Percentiles rank a stretch among this genome's conserved stretches.
phyloP scores from a whole-genome alignment of 2,113 vertebrate species.

The Shinisaurus crocodilurus region DNA sequence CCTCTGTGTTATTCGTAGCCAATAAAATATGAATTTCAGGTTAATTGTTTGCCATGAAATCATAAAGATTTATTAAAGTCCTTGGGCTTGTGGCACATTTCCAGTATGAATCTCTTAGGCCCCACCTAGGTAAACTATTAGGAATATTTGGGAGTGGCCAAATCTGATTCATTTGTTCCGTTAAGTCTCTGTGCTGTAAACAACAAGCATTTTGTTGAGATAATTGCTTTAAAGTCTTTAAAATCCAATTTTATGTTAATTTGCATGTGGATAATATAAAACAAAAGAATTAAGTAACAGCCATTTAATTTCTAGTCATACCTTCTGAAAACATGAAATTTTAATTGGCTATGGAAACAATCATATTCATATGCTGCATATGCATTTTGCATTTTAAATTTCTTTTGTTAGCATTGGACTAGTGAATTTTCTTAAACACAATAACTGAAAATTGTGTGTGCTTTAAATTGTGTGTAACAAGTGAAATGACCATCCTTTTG shows the following conservation, averaged over 20 bases:
- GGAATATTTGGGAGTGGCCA: neutral
- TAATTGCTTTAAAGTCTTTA: conserved; percentile 34
- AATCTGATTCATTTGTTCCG: conserved; percentile 6
- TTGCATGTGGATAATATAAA: conserved; percentile 41
- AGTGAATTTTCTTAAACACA: conserved; percentile 2
- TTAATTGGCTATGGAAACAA: conserved; percentile 28
- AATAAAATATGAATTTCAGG: neutral
- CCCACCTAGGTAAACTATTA: neutral
- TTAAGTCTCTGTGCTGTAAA: neutral
- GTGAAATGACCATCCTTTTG: neutral
- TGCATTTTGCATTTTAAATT: conserved; percentile 26
- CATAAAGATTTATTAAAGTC: neutral
- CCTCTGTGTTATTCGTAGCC: neutral
- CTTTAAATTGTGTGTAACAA: neutral
- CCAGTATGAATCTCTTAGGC: neutral
- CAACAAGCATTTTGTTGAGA: conserved; percentile 35
- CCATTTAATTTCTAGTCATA: conserved; percentile 22
- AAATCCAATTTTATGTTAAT: conserved; percentile 39
- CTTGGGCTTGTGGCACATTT: neutral
- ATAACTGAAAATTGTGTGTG: neutral
- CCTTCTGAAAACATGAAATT: conserved; percentile 18
- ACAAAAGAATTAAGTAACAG: conserved; percentile 33
- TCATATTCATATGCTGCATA: conserved; percentile 44
- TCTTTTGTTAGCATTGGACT: conserved; percentile 24
- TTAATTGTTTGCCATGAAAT: conserved; percentile 1